Evolutionary conservation across 1,140 invertebrate genomes (phyloP), one percentile per base, ranked within the genome.

Genomic region (Lineus longissimus): DNA sequence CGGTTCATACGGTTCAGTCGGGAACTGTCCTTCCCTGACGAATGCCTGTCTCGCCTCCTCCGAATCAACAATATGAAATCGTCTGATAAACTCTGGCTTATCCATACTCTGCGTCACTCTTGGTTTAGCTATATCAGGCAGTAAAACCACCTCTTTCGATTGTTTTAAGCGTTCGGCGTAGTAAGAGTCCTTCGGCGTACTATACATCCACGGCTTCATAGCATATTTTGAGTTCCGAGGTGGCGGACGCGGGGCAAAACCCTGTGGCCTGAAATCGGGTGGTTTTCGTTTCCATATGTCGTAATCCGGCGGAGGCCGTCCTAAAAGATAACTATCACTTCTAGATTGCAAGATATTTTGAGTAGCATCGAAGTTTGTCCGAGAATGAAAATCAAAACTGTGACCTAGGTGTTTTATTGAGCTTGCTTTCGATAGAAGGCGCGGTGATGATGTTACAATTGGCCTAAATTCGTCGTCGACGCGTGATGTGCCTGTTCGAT

Each of bases 201-300:
- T 76, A 64, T 75, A 80, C 2, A 63, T 61, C 75, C 76, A 78
- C 4, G 78, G 78, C 61, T 70, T 57, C 67, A 76, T 74, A n/a
- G 78, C 70, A 30, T 77, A 75, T 9, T 72, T 65, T 0, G 76
- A 71, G 66, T 79, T 79, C 0, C 78, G 65, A 63, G 76, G 74
- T 0, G 77, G 77, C 1, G 78, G 78, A 22, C 70, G 67, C 15
- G 78, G 78, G 1, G 70, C 76, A 61, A 80, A n/a, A 72, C 64
- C 41, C 62, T 73, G 71, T 30, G 71, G 67, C 66, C 71, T 62
- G 66, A 80, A 80, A 64, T 80, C 78, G 13, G 78, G 78, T 6
- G 78, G 76, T 31, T 71, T 73, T 25, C 73, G 56, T 55, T 72
- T 76, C 78, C 77, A 79, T 15, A 79, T 73, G 60, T 80, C 69